Evolutionary conservation across 2,888 invertebrate genomes (phyloP).

Genomic region (Epinotia nisella): DNA sequence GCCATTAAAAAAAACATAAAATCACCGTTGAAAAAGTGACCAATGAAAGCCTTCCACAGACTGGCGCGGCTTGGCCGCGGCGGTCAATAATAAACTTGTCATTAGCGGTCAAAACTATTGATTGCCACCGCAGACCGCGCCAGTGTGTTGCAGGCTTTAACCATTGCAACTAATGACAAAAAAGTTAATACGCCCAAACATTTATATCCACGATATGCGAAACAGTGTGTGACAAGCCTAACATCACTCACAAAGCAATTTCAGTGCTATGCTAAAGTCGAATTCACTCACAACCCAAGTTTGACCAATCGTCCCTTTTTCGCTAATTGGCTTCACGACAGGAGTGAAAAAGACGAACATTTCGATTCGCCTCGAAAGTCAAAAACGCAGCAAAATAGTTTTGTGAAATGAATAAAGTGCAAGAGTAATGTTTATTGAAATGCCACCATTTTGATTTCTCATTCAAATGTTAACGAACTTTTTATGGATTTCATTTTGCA

Average conservation of each 20-base stretch:
- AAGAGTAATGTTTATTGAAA: conserved; percentile 28
- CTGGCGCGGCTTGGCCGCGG: too few species aligned
- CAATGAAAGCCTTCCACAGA: too few species aligned
- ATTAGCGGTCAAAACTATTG: too few species aligned
- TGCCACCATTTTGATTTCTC: conserved; percentile 7
- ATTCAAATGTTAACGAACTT: conserved; percentile 1
- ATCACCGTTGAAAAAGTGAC: too few species aligned
- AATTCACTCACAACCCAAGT: neutral
- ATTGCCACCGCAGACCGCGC: too few species aligned
- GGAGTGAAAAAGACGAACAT: neutral
- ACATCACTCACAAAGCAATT: conserved; percentile 6
- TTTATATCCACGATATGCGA: neutral
- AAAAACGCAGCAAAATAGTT: too few species aligned
- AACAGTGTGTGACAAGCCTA: neutral
- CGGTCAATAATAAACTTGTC: too few species aligned
- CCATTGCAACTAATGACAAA: too few species aligned
- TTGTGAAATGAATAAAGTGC: neutral
- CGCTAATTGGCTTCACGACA: conserved; percentile 2
- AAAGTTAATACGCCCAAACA: neutral
- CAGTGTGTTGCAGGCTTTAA: too few species aligned
- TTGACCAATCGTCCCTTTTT: neutral
- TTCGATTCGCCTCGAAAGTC: conserved; percentile 1
- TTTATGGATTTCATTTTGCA: neutral
- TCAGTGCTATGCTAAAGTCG: neutral
- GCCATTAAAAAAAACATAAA: too few species aligned